Base-by-base conservation (phyloP, 2,888 invertebrate species). In the Iphiclides podalirius region DNA sequence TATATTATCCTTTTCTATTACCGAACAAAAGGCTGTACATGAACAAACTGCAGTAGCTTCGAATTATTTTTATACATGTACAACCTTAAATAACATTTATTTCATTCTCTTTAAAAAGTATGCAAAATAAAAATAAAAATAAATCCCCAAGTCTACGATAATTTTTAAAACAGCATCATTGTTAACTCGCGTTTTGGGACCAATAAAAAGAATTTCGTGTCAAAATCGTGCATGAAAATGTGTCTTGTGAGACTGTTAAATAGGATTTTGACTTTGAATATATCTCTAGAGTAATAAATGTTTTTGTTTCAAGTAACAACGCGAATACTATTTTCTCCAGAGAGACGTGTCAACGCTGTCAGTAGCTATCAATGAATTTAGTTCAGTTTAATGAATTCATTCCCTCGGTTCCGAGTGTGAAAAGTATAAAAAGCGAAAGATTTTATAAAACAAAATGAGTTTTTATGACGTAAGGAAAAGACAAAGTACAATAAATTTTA, bases 211-310 rank as follows among this genome's bases (percentile, higher is more conserved):
- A 17, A 12, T 37, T 37, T 37, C 37, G 20, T 20, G n/a, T 17
- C 37, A 6, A 37, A 37, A 37, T 37, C 20, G 37, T 37, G 17
- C 31, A 37, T 37, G 37, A 37, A 12, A 37, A 37, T 26, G 39
- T 12, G 8, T 26, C 13, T 39, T 26, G 39, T 9, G 39, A 26
- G 39, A 14, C 39, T 12, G 14, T 39, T 23, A 7, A 4, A 26
- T 26, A 13, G 13, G 23, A 39, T 39, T 13, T 39, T 26, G n/a
- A 39, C 39, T 26, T 28, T 14, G 13, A 28, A 39, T 13, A 26
- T 26, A 13, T 15, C 26, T 15, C 14, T n/a, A 14, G 26, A 14
- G 6, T 39, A 26, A 12, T 39, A n/a, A 39, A 23, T 23, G 28
- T 39, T 26, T 13, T 14, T 39, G 26, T 20, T 38, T 28, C 16